Base-by-base conservation (phyloP, 2,113 vertebrate genomes). In the Sorex fumeus region DNA sequence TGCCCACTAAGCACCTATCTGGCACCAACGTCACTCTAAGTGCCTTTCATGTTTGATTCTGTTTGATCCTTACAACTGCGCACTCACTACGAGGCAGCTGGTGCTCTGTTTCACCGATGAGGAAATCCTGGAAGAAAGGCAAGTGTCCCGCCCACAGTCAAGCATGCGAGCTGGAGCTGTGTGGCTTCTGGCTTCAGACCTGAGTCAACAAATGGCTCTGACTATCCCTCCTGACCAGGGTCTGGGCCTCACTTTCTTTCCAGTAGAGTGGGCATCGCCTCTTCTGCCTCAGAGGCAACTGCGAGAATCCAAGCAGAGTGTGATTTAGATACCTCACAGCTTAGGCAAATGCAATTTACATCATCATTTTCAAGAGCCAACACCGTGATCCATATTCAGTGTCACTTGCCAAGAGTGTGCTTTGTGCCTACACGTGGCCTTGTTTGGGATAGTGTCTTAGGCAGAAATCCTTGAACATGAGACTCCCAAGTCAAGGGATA, bases 391-490 rank as follows among this genome's bases (percentile, higher is more conserved):
- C 57, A 60, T 60, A 23, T 60, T 21, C 57, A 23, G 19, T 60
- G 18, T 60, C 18, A 23, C 57, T 60, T 60, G 2, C 57, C 57
- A 60, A 23, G 21, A 23, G 78, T 19, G 11, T 18, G 13, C n/a
- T 47, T 72, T n/a, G 60, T 86, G 45, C 32, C 60, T 43, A 78
- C 8, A 32, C 43, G 60, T 79, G 64, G 43, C 50, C 27, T 84
- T 57, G 34, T 28, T 82, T 76, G 27, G 64, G 67, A 45, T 87
- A 81, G 40, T 71, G 43, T 91, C 78, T 67, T n/a, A 23, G 60
- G 66, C 57, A 43, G 30, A 79, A 88, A 64, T 78, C 34, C 57
- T 64, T 76, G 45, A 57, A 60, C 47, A 66, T 32, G 32, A 28
- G n/a, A 36, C 67, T 15, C 25, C 23, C 50, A 57, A 25, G 4